These are phyloP conservation scores for Cyprinodon diabolis DNA, from an alignment of 2,797 vertebrate species.

Conservation along the genomic window DNA sequence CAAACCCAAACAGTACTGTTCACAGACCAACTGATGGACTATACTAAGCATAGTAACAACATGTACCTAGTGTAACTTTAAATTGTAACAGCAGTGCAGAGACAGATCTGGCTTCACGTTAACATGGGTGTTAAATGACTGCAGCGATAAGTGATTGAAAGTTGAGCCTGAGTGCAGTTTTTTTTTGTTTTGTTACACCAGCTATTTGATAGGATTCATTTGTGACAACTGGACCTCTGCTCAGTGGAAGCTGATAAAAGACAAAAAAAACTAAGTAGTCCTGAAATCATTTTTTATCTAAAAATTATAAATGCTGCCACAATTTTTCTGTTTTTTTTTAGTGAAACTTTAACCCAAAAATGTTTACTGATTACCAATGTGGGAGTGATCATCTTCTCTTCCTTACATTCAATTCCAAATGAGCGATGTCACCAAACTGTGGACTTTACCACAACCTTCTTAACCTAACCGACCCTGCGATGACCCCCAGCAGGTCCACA, in stretches of 20 bases:
- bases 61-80: slow-evolving; percentile 23
- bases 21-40: slow-evolving; percentile 7
- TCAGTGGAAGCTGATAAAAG: slow-evolving; percentile 16
- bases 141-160: slow-evolving; percentile 24
- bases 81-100: slow-evolving; percentile 20
- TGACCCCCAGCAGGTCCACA: slow-evolving; percentile 29
- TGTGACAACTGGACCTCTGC: slow-evolving; percentile 36
- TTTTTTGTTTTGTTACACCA: slow-evolving; percentile 22
- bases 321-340: background rate
- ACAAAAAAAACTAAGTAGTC: background rate
- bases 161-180: slow-evolving; percentile 21
- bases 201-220: slow-evolving; percentile 54
- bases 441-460: slow-evolving; percentile 23
- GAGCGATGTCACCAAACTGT: slow-evolving; percentile 15
- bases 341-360: background rate
- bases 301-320: background rate
- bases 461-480: slow-evolving; percentile 32
- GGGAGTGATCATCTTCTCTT: background rate
- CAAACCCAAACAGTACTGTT: slow-evolving; percentile 48
- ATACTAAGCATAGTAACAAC: background rate
- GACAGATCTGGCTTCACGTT: slow-evolving; percentile 38
- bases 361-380: background rate
- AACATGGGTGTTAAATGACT: slow-evolving; percentile 52
- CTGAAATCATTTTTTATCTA: background rate
- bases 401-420: slow-evolving; percentile 16